Conservation (phyloP, 2,888 invertebrate species). For the Coenonympha arcania region DNA sequence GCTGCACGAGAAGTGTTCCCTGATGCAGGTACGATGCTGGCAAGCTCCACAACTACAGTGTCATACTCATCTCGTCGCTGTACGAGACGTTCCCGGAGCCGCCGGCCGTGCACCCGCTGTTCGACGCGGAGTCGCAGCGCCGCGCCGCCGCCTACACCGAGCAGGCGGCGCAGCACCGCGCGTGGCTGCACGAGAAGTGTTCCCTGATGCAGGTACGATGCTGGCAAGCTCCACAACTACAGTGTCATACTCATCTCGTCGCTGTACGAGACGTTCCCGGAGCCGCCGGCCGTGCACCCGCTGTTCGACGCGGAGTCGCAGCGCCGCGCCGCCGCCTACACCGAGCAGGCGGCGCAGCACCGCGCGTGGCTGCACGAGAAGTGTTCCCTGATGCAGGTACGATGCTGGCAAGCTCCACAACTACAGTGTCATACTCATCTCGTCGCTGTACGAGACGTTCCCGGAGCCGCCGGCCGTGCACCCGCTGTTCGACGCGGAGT, state of each 20-base stretch:
- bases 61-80: constrained; percentile 97
- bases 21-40: constrained; percentile 77
- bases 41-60: too few relatives aligned
- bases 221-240: too few relatives aligned
- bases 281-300: constrained; percentile 92
- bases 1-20: constrained; percentile 91
- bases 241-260: too few relatives aligned
- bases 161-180: constrained; percentile 86
- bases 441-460: constrained; percentile 99
- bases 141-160: constrained; percentile 94
- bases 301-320: constrained; percentile 93
- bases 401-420: too few relatives aligned
- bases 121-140: constrained; percentile 91
- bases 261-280: constrained; percentile 99
- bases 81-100: constrained; percentile 99
- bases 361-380: constrained; percentile 95
- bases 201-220: constrained; percentile 78
- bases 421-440: too few relatives aligned
- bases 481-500: constrained; percentile 91
- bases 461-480: constrained; percentile 94
- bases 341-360: constrained; percentile 88
- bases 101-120: constrained; percentile 90
- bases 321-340: constrained; percentile 91
- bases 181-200: constrained; percentile 94
- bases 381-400: constrained; percentile 82